Evolutionary conservation across 1,140 invertebrate genomes (phyloP).

Genomic region (Holcopasites calliopsidis): DNA sequence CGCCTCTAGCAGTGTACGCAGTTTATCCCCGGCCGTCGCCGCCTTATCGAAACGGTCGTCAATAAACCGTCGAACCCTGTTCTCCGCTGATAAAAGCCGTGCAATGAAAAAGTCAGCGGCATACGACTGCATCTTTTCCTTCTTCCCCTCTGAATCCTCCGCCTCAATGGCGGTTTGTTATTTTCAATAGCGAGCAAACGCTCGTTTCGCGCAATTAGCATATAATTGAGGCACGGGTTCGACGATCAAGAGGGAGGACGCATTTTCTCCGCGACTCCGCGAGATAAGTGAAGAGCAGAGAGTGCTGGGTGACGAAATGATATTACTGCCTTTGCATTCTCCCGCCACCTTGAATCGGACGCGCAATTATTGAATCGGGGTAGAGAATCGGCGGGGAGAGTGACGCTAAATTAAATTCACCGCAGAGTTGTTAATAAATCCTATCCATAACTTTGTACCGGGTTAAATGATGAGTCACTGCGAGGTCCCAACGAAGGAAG

Average conservation of each 20-base stretch:
- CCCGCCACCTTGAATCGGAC: not conserved
- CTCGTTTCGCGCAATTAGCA: slow-evolving; percentile 31
- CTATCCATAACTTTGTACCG: too few relatives aligned
- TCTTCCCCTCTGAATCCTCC: not conserved
- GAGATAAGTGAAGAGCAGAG: slow-evolving; percentile 12
- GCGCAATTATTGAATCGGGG: slow-evolving; percentile 18
- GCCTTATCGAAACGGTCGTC: too few relatives aligned
- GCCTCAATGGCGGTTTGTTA: slow-evolving; percentile 7
- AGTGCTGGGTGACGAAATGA: not conserved
- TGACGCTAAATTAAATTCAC: too few relatives aligned
- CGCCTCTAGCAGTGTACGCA: too few relatives aligned
- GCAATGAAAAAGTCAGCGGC: slow-evolving; percentile 40
- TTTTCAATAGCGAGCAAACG: slow-evolving; percentile 18
- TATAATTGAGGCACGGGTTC: slow-evolving; percentile 33
- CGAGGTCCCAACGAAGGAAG: not conserved
- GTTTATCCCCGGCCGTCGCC: too few relatives aligned
- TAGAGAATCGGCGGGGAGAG: too few relatives aligned
- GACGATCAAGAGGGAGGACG: slow-evolving; percentile 19
- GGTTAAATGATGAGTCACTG: not conserved
- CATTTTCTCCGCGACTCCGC: slow-evolving; percentile 7
- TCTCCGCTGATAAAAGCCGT: slow-evolving; percentile 32
- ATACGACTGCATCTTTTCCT: slow-evolving; percentile 27
- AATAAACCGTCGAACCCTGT: slow-evolving; percentile 57
- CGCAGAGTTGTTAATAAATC: too few relatives aligned
- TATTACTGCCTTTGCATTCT: not conserved